Base-by-base conservation (phyloP, 2,113 vertebrate genomes). In the Psilopogon haemacephalus region DNA sequence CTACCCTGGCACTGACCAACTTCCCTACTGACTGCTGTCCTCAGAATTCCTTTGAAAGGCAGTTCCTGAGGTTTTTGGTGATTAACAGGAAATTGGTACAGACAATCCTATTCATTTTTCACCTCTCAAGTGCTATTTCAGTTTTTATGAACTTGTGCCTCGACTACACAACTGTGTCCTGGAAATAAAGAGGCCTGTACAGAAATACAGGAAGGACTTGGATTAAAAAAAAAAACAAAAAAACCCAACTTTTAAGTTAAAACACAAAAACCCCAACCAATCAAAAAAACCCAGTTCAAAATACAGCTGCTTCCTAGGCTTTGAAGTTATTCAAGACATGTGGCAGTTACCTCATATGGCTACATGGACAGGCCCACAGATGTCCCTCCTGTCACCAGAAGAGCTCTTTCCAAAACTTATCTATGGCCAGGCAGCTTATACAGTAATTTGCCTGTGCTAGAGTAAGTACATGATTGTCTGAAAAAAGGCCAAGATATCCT, bases 21-120 rank as follows among this genome's bases (percentile, higher is more conserved):
- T 94, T 89, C 87, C 93, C 52, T 59, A 79, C 87, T 94, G 87
- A 87, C 93, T 93, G 82, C 79, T 84, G 85, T 93, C 77, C 94
- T 95, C 94, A 74, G 91, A 92, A 89, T 80, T 91, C 89, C 84
- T 94, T 40, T 86, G 60, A 71, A 91, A 94, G 68, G 81, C 87
- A 92, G 42, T 40, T 96, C 77, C 84, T 74, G 56, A 92, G 89
- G 68, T 11, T 89, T 95, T 87, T 95, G 89, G 68, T 84, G 80
- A 86, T 84, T 88, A 88, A 84, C 62, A 83, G 87, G 91, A 96
- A 95, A 93, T 62, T 68, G 69, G 75, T 83, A 87, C 63, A 70
- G 32, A 92, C 52, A 60, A 16, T 67, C 55, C 23, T 52, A 56
- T 44, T 80, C 1, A 9, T 87, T 74, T 89, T 83, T 60, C 72